These are phyloP conservation scores for Aplodontia rufa DNA, from an alignment of 2,113 vertebrate species.

Conservation along the genomic window DNA sequence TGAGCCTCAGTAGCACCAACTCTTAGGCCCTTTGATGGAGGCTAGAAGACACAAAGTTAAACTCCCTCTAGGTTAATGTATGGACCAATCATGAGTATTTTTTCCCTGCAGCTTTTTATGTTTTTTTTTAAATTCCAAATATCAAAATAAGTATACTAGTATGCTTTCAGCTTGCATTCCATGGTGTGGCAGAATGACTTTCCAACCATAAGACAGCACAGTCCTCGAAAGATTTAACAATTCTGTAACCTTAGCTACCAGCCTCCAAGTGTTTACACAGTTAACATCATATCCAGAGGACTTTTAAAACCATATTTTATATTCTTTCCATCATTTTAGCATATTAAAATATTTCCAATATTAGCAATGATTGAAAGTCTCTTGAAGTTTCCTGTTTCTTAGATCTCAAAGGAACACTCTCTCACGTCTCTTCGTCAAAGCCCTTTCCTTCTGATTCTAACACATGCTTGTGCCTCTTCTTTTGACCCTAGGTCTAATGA, in stretches of 20 bases:
- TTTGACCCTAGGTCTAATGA: not conserved
- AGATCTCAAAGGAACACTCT: not conserved
- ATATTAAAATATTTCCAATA: not conserved
- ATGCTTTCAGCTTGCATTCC: not conserved
- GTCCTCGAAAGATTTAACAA: not conserved
- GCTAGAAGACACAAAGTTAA: not conserved
- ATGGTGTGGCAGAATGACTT: not conserved
- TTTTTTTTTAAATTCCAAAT: conserved; percentile 13
- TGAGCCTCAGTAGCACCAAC: not conserved
- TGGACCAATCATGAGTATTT: not conserved
- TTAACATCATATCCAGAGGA: not conserved
- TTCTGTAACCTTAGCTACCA: not conserved
- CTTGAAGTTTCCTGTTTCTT: not conserved
- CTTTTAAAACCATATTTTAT: not conserved
- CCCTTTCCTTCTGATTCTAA: not conserved
- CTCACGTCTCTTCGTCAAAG: not conserved
- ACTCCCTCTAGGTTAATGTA: not conserved
- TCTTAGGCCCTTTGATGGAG: not conserved
- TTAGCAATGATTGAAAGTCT: not conserved
- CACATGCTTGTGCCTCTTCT: not conserved
- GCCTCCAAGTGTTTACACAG: not conserved
- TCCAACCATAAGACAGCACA: not conserved
- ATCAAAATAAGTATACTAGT: not conserved
- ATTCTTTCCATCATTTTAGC: not conserved
- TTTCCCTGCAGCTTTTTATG: not conserved